A percentile compares a stretch with the other conserved stretches of the same genome.
Conservation (phyloP, 2,888 invertebrate genomes). For the Dicyrtoma fusca region DNA sequence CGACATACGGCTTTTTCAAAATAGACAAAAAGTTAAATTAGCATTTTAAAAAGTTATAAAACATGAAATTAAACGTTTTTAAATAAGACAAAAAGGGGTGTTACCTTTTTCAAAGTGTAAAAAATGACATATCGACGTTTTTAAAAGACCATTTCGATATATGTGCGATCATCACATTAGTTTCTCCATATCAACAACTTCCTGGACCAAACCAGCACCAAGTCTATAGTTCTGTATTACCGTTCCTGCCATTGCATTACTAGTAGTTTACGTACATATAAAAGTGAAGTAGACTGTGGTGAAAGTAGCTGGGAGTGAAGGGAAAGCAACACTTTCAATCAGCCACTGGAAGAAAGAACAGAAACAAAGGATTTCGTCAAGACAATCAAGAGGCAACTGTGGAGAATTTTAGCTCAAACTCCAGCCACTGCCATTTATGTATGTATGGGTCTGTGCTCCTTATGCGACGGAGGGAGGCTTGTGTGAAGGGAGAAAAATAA, state of each 20-base stretch:
- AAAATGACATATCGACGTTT: no score
- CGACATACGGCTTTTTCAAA: no score
- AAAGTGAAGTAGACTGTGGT: not conserved
- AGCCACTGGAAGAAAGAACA: constrained; percentile 11
- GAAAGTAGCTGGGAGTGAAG: not conserved
- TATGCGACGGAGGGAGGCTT: not conserved
- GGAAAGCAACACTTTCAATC: not conserved
- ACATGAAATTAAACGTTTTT: no score
- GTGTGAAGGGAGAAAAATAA: constrained; percentile 1
- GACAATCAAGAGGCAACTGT: not conserved
- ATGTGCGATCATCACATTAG: constrained; percentile 13
- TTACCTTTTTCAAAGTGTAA: no score
- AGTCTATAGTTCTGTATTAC: not conserved
- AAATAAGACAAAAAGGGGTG: no score
- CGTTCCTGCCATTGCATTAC: not conserved
- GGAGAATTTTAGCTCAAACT: not conserved
- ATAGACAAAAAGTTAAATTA: no score
- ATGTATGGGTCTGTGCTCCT: no score
- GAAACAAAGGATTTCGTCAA: constrained; percentile 16
- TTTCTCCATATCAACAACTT: constrained; percentile 18
- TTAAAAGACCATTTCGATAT: no score
- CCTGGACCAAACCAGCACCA: not conserved
- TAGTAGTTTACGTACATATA: not conserved
- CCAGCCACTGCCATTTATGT: no score
- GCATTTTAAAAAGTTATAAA: no score